phyloP scores from a whole-genome alignment of 2,888 invertebrate species.

The Deilephila elpenor region DNA sequence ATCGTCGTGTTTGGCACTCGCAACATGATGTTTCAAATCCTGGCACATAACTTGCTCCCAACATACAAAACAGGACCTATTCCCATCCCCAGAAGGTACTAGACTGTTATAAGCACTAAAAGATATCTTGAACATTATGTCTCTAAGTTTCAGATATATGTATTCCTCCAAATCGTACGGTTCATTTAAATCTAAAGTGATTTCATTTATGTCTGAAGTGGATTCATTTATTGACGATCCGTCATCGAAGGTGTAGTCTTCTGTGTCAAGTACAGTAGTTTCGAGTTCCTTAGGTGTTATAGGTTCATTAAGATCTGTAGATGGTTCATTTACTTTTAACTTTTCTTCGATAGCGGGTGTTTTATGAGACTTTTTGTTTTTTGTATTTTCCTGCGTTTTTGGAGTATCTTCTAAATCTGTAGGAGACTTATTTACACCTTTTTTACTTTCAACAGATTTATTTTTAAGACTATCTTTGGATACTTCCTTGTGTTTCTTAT shows the following conservation, averaged over 20 bases:
- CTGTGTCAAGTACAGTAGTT: background rate
- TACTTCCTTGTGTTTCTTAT: background rate
- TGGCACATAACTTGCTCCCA: background rate
- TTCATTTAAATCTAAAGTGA: background rate
- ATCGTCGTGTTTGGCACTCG: background rate
- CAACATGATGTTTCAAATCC: background rate
- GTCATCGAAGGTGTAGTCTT: background rate
- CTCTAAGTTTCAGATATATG: background rate
- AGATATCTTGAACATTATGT: background rate
- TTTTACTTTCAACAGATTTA: background rate
- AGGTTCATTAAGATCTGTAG: background rate
- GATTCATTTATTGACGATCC: background rate
- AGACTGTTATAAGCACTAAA: constrained; percentile 13
- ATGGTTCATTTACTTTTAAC: background rate
- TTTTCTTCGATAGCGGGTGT: background rate
- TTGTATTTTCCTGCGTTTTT: too few species aligned
- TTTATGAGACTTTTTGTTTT: background rate
- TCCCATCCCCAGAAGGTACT: background rate
- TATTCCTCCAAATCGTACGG: background rate
- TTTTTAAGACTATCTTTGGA: background rate
- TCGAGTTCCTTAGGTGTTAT: background rate
- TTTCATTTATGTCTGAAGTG: background rate
- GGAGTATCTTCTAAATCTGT: too few species aligned
- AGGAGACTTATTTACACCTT: background rate
- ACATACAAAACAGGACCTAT: constrained; percentile 4